Evolutionary conservation across 1,140 invertebrate species (phyloP), one percentile per base, ranked within the genome.

Genomic region (Wiebesia pumilae): DNA sequence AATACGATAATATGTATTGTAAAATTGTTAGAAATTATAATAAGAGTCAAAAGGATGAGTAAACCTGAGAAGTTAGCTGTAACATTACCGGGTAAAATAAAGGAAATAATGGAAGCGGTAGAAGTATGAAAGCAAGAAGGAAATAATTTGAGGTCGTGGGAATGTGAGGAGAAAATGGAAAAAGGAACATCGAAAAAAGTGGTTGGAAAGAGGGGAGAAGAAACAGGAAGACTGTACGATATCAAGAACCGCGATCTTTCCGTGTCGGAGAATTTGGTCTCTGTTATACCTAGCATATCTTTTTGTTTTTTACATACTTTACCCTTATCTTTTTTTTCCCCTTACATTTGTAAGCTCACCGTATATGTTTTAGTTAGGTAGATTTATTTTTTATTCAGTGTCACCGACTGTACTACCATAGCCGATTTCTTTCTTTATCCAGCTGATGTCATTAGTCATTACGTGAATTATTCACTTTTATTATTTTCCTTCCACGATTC

Each of bases 231-330:
- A 24, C 27, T n/a, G 16, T 24, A 19, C 19, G 83, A 69, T 58
- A 81, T 81, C 43, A 78, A 81, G 78, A 73, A 71, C 77, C 84
- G 67, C 84, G 51, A 85, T 85, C 78, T 85, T 71, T 85, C 67
- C 47, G 35, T 43, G 27, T 65, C 38, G 12, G 14, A 77, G 54
- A 35, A 67, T 54, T 86, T 40, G 47, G 30, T 47, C 65, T 81
- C 47, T 35, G 43, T 67, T 40, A n/a, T 40, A 35, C 82, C 27
- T 47, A 33, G 47, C 2, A 27, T 38, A 73, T 73, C 30, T 83
- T 12, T 38, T 47, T 30, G 10, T 33, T 73, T 54, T 54, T 54
- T 73, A 35, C 43, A n/a, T 83, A 38, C 51, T 69, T 14, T 38
- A 35, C 27, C 6, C 71, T 83, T 71, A 30, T 38, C 51, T 33